phyloP scores from a whole-genome alignment of 1,140 invertebrate genomes.

The Argopecten irradians region DNA sequence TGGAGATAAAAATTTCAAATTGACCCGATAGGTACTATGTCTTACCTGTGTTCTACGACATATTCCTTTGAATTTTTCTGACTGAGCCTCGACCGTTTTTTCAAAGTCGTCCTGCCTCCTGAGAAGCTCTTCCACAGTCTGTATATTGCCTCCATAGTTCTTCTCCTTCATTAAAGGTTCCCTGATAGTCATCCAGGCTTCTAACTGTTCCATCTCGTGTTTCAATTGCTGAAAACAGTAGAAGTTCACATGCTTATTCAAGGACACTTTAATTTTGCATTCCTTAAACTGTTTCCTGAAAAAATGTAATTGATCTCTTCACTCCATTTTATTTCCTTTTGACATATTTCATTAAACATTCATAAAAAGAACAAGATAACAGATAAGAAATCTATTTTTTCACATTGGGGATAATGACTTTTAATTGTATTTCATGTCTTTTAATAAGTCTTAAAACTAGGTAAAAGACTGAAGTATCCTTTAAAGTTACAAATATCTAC shows the following conservation, averaged over 20 bases:
- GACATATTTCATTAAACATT: too few species aligned
- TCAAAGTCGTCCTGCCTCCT: conserved; percentile 99
- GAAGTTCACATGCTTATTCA: not conserved
- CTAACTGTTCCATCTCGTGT: conserved; percentile 95
- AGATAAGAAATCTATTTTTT: not conserved
- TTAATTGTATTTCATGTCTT: not conserved
- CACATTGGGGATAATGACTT: not conserved
- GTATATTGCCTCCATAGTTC: conserved; percentile 95
- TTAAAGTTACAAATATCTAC: not conserved
- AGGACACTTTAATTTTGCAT: not conserved
- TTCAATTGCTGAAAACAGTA: conserved; percentile 82
- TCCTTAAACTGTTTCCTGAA: too few species aligned
- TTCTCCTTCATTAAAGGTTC: conserved; percentile 95
- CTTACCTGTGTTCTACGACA: conserved; percentile 89
- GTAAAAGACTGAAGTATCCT: not conserved
- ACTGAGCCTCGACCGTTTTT: conserved; percentile 97
- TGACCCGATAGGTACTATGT: not conserved
- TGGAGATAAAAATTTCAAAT: not conserved
- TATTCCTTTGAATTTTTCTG: conserved; percentile 96
- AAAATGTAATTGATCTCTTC: too few species aligned
- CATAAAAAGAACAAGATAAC: too few species aligned
- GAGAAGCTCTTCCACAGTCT: conserved; percentile 97
- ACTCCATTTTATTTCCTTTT: too few species aligned
- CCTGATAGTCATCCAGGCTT: conserved; percentile 98
- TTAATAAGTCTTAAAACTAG: not conserved